Conservation (phyloP, 2,797 vertebrate genomes). For the Menidia menidia region DNA sequence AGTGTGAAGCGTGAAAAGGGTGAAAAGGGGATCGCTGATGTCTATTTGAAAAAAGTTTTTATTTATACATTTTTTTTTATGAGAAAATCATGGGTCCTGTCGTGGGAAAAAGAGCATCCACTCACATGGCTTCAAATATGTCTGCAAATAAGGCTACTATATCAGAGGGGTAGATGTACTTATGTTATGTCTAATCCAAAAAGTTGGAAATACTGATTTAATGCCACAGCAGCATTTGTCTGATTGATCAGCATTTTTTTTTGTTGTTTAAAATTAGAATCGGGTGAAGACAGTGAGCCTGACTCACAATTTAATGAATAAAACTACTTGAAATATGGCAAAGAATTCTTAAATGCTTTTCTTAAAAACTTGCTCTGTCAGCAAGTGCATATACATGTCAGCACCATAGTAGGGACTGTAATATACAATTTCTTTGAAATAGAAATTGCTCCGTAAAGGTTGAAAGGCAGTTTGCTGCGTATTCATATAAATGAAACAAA, state of each 20-base stretch:
- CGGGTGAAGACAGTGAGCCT: background rate
- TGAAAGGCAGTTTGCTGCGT: background rate
- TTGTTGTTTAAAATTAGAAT: background rate
- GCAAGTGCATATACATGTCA: slow-evolving; percentile 19
- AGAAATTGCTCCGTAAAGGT: background rate
- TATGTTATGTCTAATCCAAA: background rate
- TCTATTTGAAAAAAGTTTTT: no score
- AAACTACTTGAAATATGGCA: no score
- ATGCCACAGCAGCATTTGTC: background rate
- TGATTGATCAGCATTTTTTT: background rate
- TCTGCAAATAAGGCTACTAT: no score
- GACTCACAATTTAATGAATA: no score
- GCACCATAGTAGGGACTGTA: slow-evolving; percentile 11
- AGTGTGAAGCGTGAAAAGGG: slow-evolving; percentile 2
- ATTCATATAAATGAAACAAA: slow-evolving; percentile 38
- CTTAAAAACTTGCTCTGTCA: slow-evolving; percentile 28
- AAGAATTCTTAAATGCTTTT: background rate
- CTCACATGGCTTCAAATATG: no score
- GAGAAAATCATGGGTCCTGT: no score
- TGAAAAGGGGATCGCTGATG: background rate
- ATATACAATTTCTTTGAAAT: slow-evolving; percentile 14
- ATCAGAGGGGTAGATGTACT: background rate
- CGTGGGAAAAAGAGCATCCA: no score
- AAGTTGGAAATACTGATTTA: background rate
- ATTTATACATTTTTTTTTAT: no score